A percentile compares a stretch with the other conserved stretches of the same genome.
Conservation (phyloP, 2,888 invertebrate genomes). For the Flexamia atlantica region DNA sequence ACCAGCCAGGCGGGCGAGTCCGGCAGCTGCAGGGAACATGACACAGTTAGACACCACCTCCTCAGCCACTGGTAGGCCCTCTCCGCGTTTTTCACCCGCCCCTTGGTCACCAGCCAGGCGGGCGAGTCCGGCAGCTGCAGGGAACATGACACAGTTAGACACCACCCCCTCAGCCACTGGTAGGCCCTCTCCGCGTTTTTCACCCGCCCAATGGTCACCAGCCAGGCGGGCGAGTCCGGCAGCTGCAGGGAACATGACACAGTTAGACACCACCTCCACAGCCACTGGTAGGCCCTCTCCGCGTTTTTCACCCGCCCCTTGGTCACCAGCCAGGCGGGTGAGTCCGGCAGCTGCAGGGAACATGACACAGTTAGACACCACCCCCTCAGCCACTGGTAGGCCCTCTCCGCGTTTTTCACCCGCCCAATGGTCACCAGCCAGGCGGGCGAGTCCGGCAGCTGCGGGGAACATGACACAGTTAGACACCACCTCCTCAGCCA, state of each 20-base stretch:
- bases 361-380: too few species aligned
- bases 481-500: conserved; percentile 78
- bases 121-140: conserved; percentile 81
- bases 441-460: conserved; percentile 80
- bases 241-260: too few species aligned
- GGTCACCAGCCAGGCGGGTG: conserved; percentile 79
- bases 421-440: conserved; percentile 78
- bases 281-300: conserved; percentile 76
- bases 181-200: conserved; percentile 77
- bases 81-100: conserved; percentile 77
- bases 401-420: conserved; percentile 77
- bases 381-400: conserved; percentile 77
- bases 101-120: conserved; percentile 78
- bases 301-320: conserved; percentile 78
- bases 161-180: conserved; percentile 78
- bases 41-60: too few species aligned
- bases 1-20: conserved; percentile 80
- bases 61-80: conserved; percentile 77
- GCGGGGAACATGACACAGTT: too few species aligned
- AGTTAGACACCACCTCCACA: conserved; percentile 79
- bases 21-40: too few species aligned
- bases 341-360: conserved; percentile 80
- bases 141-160: too few species aligned
- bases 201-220: conserved; percentile 77
- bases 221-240: conserved; percentile 80